Base-by-base conservation (phyloP, 2,888 invertebrate species). In the Tolmerus cingulatus region DNA sequence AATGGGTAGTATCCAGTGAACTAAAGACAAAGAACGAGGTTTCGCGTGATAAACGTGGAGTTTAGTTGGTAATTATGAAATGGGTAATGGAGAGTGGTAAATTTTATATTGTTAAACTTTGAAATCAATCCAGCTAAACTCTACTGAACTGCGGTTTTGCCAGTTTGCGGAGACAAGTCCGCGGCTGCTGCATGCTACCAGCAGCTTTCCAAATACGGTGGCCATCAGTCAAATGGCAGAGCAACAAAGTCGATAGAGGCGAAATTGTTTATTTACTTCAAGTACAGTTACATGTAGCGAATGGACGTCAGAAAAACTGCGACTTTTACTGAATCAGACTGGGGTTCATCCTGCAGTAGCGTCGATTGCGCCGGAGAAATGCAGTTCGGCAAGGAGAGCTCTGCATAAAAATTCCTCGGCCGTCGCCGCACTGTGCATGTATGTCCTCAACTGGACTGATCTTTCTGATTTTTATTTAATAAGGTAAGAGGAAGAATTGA, bases 391-490 rank as follows among this genome's bases (percentile, higher is more conserved):
- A 46, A 66, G 43, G 43, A 46, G 40, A 19, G 46, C 74, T 43
- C 16, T 23, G 34, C 19, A 74, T 85, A 74, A 74, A 85, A 74
- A 85, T 74, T 85, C 46, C 34, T 85, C 16, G 23, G 74, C 5
- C 5, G 74, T 85, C 43, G 43, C 74, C 43, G 46, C n/a, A 27
- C 43, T 66, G 34, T 43, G 74, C 46, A 85, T 27, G 46, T 43
- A 74, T 66, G 85, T 74, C 85, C 43, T 74, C 74, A 46, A 85
- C 30, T 85, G 85, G 85, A 85, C 74, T 85, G 85, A 85, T 85
- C 43, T 84, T 84, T 85, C 85, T 85, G 85, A 85, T 85, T 85
- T 85, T 85, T 84, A 66, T 84, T 85, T 74, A 85, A 74, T 85
- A 74, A 46, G 74, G 85, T 74, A 85, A 85, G 85, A 85, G 74